Conservation (phyloP, 2,113 vertebrate species). For the Ranitomeya imitator region DNA sequence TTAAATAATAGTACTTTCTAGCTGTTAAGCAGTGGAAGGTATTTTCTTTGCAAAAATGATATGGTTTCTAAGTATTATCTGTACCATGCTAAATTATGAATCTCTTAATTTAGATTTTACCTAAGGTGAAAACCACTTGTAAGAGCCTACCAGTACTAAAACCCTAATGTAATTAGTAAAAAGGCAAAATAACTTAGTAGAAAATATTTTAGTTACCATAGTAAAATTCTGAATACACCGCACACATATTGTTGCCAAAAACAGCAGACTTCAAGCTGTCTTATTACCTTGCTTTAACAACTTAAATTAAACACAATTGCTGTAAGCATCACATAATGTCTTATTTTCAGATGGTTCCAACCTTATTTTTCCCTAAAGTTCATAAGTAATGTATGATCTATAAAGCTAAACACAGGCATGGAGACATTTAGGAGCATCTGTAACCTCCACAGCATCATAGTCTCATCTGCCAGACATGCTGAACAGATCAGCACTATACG, state of each 20-base stretch:
- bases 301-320: conserved; percentile 10
- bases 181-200: background rate
- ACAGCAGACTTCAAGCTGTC: background rate
- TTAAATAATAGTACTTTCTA: background rate
- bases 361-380: background rate
- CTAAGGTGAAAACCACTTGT: background rate
- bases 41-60: background rate
- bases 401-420: background rate
- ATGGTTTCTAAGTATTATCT: background rate
- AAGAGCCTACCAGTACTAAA: background rate
- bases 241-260: background rate
- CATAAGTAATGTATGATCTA: conserved; percentile 14
- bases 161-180: background rate
- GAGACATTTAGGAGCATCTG: conserved; percentile 4
- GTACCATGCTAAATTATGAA: background rate
- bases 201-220: conserved; percentile 10
- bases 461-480: conserved; percentile 23
- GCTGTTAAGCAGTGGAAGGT: background rate
- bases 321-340: background rate
- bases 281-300: background rate
- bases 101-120: background rate
- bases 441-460: background rate
- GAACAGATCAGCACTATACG: conserved; percentile 21
- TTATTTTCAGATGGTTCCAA: background rate
- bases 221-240: background rate